Base-by-base conservation (phyloP, 2,113 vertebrate genomes). In the Neolamprologus toae region DNA sequence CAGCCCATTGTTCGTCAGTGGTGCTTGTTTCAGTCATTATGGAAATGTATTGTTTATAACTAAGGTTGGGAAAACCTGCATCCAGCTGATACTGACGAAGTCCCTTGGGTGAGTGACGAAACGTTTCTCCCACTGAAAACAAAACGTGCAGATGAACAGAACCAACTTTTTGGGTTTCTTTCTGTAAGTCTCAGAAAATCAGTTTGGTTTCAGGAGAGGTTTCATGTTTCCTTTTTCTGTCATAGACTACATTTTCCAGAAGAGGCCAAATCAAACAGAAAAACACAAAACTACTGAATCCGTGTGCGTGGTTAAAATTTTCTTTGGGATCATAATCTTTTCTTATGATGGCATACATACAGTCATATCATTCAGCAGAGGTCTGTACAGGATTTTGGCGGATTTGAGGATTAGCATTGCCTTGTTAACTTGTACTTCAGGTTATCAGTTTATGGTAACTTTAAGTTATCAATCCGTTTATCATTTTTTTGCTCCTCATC, bases 231-330 rank as follows among this genome's bases (percentile, higher is more conserved):
- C 7, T 8, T 0, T 8, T 55, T 5, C 21, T 26, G 21, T 55
- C 21, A 26, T 55, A 55, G 2, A 14, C 12, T 26, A 55, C 0
- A 55, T 5, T 26, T 55, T 55, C 21, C 3, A 0, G 21, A 55
- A 55, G 54, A 26, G 21, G 11, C 7, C 21, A 55, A 55, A 14
- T 55, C 54, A 55, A 55, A 55, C 54, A 55, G 54, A 26, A 55
- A 55, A 55, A 55, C 21, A 8, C 4, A 11, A 55, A 55, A 55
- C 54, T 55, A 55, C 21, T 55, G 21, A 55, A 55, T 55, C 54
- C 54, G 26, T 55, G 54, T 55, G 54, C 21, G 2, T 55, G 54
- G 21, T 14, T 55, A 55, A 55, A 55, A 23, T 3, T 55, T 55
- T 55, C 3, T 55, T 26, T 55, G 21, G 54, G 21, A 5, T 0